phyloP scores from a whole-genome alignment of 1,140 invertebrate species.

The Doryteuthis pealeii region DNA sequence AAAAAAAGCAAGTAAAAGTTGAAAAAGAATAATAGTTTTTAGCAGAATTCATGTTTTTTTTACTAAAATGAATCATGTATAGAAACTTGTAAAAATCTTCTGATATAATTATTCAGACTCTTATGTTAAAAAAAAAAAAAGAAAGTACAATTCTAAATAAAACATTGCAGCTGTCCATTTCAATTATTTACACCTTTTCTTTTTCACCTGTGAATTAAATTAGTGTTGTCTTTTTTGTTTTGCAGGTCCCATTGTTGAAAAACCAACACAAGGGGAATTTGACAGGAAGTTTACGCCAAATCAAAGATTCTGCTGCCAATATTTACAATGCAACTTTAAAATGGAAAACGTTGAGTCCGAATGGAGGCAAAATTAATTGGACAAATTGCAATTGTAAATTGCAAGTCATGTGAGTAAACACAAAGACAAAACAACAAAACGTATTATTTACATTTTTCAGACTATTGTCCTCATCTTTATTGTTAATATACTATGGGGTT shows the following conservation, averaged over 20 bases:
- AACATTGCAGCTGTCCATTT: no score
- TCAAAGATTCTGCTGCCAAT: constrained; percentile 50
- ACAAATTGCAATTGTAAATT: constrained; percentile 50
- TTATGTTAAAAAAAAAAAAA: no score
- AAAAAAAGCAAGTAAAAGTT: no score
- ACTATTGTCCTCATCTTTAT: no score
- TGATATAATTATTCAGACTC: no score
- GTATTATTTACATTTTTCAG: no score
- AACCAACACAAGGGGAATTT: constrained; percentile 31
- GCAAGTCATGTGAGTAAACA: constrained; percentile 42
- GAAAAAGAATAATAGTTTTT: no score
- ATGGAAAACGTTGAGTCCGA: constrained; percentile 37
- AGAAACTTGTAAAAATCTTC: no score
- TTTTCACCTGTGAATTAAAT: not conserved
- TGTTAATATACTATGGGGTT: no score
- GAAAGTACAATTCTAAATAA: no score
- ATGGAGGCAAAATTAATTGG: constrained; percentile 38
- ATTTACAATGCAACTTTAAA: constrained; percentile 44
- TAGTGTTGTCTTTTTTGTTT: not conserved
- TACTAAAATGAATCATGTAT: no score
- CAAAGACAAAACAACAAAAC: not conserved
- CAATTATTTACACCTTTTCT: not conserved
- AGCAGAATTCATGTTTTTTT: no score
- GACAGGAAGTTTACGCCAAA: constrained; percentile 43
- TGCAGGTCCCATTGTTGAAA: constrained; percentile 9